Conservation (phyloP, 2,797 vertebrate genomes). For the Cyclopterus lumpus region DNA sequence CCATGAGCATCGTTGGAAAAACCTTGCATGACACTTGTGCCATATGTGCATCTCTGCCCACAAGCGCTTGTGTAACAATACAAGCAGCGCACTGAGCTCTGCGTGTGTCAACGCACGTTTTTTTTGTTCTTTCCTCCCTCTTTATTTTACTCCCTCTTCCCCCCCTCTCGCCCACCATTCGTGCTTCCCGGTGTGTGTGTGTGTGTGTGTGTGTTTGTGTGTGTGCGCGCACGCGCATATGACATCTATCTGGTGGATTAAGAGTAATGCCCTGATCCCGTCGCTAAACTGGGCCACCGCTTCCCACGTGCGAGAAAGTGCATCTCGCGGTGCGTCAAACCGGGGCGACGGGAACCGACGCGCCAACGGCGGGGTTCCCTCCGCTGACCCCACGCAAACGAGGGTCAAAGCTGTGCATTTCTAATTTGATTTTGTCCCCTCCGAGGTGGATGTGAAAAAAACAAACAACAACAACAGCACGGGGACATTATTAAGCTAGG, state of each 20-base stretch:
- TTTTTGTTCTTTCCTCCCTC: neutral
- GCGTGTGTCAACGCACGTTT: constrained; percentile 6
- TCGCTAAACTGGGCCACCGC: constrained; percentile 79
- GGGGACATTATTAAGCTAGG: neutral
- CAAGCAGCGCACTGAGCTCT: constrained; percentile 17
- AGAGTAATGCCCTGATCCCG: constrained; percentile 81
- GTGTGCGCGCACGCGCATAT: constrained; percentile 63
- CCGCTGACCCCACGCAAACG: too few species aligned
- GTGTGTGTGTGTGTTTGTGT: too few species aligned
- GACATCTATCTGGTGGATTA: constrained; percentile 81
- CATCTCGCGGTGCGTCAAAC: constrained; percentile 47
- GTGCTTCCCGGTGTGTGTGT: constrained; percentile 44
- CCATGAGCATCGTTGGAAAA: constrained; percentile 52
- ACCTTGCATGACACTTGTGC: constrained; percentile 57
- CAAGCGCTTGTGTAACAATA: constrained; percentile 36
- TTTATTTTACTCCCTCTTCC: constrained; percentile 18
- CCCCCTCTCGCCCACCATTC: constrained; percentile 32
- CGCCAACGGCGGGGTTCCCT: constrained; percentile 47
- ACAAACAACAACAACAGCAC: neutral
- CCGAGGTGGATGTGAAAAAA: neutral
- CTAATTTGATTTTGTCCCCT: neutral
- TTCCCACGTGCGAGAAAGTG: constrained; percentile 28
- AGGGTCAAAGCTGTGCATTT: constrained; percentile 29
- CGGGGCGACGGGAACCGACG: constrained; percentile 40
- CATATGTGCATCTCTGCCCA: constrained; percentile 58